A percentile compares a stretch with the other conserved stretches of the same genome.
Conservation (phyloP, 2,113 vertebrate species). For the Paedocypris sp. region DNA sequence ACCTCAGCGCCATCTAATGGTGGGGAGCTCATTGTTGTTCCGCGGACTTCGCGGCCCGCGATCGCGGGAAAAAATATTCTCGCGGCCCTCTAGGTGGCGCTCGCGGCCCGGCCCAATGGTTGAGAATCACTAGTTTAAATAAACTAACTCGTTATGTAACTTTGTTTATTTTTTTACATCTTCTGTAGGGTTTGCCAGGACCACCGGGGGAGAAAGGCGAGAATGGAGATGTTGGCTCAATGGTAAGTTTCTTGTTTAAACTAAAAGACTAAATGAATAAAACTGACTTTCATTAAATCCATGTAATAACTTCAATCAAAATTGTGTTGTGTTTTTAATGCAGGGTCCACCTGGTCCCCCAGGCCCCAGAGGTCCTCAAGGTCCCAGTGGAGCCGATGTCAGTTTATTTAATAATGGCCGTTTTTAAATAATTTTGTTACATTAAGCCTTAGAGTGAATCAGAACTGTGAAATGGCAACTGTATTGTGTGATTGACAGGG, state of each 20-base stretch:
- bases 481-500: slow-evolving; percentile 57
- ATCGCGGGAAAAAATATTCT: too few relatives aligned
- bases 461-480: background rate
- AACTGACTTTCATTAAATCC: too few relatives aligned
- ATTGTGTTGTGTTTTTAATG: background rate
- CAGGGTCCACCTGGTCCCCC: slow-evolving; percentile 95
- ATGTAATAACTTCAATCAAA: too few relatives aligned
- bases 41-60: too few relatives aligned
- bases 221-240: slow-evolving; percentile 90
- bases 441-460: background rate
- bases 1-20: too few relatives aligned
- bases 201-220: slow-evolving; percentile 97
- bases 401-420: too few relatives aligned
- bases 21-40: too few relatives aligned
- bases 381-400: slow-evolving; percentile 83
- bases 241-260: slow-evolving; percentile 64
- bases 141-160: too few relatives aligned
- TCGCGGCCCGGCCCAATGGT: too few relatives aligned
- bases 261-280: background rate
- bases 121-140: too few relatives aligned
- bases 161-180: too few relatives aligned
- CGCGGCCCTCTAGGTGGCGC: too few relatives aligned
- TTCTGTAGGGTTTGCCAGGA: slow-evolving; percentile 92
- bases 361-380: slow-evolving; percentile 91
- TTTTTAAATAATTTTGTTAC: background rate